Evolutionary conservation across 1,140 invertebrate species (phyloP).

Genomic region (Lepidostoma basale): DNA sequence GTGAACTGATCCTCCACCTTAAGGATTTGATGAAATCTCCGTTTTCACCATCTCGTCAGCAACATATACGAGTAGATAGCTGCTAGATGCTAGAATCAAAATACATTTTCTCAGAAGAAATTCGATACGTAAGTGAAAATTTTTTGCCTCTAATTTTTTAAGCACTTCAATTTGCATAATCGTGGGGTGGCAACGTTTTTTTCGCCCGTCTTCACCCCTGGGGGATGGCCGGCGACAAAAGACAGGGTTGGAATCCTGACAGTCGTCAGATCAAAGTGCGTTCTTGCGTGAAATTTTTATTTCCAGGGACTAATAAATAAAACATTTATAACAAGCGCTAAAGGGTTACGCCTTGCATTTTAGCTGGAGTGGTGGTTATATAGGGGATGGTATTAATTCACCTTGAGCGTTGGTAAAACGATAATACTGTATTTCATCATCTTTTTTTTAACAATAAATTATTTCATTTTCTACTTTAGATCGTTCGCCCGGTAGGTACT

Average conservation of each 20-base stretch:
- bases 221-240: not conserved
- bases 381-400: conserved; percentile 3
- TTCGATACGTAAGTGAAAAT: not conserved
- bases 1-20: no score
- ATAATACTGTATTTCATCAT: no score
- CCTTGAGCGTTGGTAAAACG: no score
- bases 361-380: conserved; percentile 12
- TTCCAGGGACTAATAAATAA: conserved; percentile 40
- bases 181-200: conserved; percentile 1
- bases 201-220: not conserved
- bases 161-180: not conserved
- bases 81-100: no score
- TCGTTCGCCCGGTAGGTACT: no score
- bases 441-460: no score
- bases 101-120: conserved; percentile 25
- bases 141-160: conserved; percentile 19
- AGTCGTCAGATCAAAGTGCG: not conserved
- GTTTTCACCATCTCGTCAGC: no score
- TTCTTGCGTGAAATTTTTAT: conserved; percentile 45
- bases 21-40: no score
- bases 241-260: not conserved
- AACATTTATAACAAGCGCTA: conserved; percentile 31
- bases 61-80: no score
- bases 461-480: no score
- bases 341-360: conserved; percentile 26